Evolutionary conservation across 2,797 vertebrate genomes (phyloP).

Genomic region (Rhinatrema bivittatum): DNA sequence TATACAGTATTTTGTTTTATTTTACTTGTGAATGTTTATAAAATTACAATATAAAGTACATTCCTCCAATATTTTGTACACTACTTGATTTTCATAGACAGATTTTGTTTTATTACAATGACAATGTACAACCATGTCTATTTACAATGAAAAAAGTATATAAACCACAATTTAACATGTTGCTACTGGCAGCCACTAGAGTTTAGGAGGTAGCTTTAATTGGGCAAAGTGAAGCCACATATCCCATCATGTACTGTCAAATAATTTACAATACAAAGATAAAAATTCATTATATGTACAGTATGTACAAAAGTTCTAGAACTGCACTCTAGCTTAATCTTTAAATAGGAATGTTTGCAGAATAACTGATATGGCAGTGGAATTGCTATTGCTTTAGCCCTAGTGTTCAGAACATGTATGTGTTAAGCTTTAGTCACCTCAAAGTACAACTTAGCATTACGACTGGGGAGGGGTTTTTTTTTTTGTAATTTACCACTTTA

Average conservation of each 20-base stretch:
- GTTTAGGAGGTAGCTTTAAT: slow-evolving; percentile 96
- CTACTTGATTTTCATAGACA: slow-evolving; percentile 73
- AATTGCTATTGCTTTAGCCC: slow-evolving; percentile 35
- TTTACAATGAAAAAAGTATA: slow-evolving; percentile 71
- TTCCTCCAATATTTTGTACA: slow-evolving; percentile 79
- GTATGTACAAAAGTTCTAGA: slow-evolving; percentile 69
- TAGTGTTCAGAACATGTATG: no score
- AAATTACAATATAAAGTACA: slow-evolving; percentile 84
- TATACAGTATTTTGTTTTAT: slow-evolving; percentile 47
- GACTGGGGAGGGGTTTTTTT: no score
- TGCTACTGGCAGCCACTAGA: slow-evolving; percentile 84
- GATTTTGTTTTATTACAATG: slow-evolving; percentile 66
- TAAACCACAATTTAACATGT: slow-evolving; percentile 72
- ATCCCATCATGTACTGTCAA: slow-evolving; percentile 80
- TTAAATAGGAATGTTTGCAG: slow-evolving; percentile 34
- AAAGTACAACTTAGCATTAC: no score
- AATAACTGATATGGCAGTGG: slow-evolving; percentile 39
- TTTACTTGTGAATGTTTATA: slow-evolving; percentile 85
- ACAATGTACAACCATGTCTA: slow-evolving; percentile 76
- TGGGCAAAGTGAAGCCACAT: slow-evolving; percentile 73
- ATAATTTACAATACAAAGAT: slow-evolving; percentile 86
- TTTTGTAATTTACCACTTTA: no score
- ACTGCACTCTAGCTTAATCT: slow-evolving; percentile 50
- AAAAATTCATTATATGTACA: slow-evolving; percentile 75
- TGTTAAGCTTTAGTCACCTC: no score